Percentiles rank a stretch among this genome's conserved stretches.
These are phyloP conservation scores for Tapera naevia DNA, from an alignment of 2,797 vertebrate species.

Conservation along the genomic window DNA sequence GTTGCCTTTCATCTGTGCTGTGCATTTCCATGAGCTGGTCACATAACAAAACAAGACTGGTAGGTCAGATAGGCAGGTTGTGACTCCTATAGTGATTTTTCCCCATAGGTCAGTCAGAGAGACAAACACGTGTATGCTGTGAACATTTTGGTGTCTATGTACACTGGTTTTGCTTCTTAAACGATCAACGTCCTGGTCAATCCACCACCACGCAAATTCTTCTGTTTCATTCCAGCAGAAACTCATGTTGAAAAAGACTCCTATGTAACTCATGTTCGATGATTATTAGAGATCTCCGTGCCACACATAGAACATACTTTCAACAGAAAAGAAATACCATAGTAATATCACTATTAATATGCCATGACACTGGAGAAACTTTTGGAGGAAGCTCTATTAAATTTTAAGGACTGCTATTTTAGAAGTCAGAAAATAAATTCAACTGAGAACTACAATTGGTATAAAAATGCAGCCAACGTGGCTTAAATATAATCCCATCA, in stretches of 20 bases:
- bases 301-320: background rate
- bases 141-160: background rate
- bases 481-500: background rate
- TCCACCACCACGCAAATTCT: background rate
- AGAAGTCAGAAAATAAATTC: background rate
- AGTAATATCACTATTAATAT: background rate
- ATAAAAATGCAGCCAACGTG: background rate
- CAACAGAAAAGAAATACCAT: background rate
- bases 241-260: background rate
- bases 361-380: background rate
- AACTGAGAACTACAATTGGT: background rate
- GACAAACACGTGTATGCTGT: background rate
- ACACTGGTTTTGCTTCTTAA: background rate
- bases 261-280: background rate
- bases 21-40: background rate
- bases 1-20: conserved; percentile 2
- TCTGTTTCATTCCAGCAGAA: background rate
- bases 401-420: background rate
- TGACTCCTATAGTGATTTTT: background rate
- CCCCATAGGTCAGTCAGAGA: background rate
- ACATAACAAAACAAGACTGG: background rate
- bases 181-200: background rate
- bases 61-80: background rate
- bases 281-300: background rate
- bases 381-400: background rate